phyloP scores from a whole-genome alignment of 2,797 vertebrate genomes.

The Selene dorsalis region DNA sequence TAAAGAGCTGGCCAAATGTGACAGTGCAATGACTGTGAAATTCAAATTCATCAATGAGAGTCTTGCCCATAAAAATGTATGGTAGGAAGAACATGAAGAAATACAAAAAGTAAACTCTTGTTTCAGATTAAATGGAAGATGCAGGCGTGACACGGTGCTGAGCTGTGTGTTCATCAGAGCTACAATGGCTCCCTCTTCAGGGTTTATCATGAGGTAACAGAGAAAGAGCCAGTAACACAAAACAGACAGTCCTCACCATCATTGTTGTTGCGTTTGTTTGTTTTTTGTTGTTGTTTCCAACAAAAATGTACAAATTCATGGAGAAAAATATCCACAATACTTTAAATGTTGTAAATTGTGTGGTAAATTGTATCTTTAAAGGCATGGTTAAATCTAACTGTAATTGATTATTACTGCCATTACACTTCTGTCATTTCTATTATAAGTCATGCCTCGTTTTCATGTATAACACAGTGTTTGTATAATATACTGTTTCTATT shows the following conservation, averaged over 20 bases:
- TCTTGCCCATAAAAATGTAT: too few relatives aligned
- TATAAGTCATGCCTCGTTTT: too few relatives aligned
- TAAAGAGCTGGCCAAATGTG: not conserved
- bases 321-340: not conserved
- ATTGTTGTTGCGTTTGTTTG: too few relatives aligned
- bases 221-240: not conserved
- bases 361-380: not conserved
- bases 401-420: not conserved
- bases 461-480: too few relatives aligned
- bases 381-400: not conserved
- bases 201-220: slow-evolving; percentile 32
- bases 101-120: slow-evolving; percentile 2
- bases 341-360: not conserved
- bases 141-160: not conserved
- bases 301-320: not conserved
- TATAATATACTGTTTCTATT: not conserved
- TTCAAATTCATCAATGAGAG: not conserved
- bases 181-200: slow-evolving; percentile 79
- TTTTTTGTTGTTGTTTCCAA: too few relatives aligned
- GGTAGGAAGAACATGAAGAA: not conserved
- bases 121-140: not conserved
- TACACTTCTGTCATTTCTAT: not conserved
- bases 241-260: not conserved
- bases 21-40: not conserved
- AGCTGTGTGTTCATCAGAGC: slow-evolving; percentile 57